Evolutionary conservation across 2,113 vertebrate genomes (phyloP).

Genomic region (Sardina pilchardus): DNA sequence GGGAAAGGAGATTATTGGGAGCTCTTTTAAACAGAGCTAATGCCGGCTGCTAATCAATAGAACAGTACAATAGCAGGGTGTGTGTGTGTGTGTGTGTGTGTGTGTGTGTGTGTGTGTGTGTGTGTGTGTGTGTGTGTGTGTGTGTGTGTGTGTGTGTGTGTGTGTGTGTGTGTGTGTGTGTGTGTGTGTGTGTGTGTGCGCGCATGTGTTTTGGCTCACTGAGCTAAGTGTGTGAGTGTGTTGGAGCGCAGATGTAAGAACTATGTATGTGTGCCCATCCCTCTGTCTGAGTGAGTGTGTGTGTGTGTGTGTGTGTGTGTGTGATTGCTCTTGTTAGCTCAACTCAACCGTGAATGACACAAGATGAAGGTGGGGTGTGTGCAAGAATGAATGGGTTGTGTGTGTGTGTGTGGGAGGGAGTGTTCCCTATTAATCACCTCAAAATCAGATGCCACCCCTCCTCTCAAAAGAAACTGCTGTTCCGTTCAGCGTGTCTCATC

Average conservation of each 20-base stretch:
- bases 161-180: not conserved
- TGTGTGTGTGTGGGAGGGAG: not conserved
- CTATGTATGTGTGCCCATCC: not conserved
- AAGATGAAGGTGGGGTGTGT: not conserved
- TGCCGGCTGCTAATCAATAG: not conserved
- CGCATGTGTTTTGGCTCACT: too few species aligned
- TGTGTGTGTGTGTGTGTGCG: not conserved
- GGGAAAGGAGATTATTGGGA: not conserved
- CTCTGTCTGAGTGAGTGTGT: not conserved
- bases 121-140: not conserved
- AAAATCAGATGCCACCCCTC: conserved; percentile 34
- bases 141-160: not conserved
- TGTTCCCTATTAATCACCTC: conserved; percentile 39
- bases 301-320: not conserved
- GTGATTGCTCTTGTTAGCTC: not conserved
- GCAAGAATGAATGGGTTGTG: not conserved
- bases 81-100: conserved; percentile 2
- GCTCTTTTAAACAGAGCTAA: not conserved
- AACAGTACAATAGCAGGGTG: not conserved
- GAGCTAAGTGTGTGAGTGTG: not conserved
- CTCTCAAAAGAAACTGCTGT: conserved; percentile 15
- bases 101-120: not conserved
- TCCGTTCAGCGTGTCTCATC: not conserved
- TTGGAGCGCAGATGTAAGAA: too few species aligned
- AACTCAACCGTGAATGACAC: not conserved